Evolutionary conservation across 2,888 invertebrate species (phyloP).

Genomic region (Aphelenchoides bicaudatus): DNA sequence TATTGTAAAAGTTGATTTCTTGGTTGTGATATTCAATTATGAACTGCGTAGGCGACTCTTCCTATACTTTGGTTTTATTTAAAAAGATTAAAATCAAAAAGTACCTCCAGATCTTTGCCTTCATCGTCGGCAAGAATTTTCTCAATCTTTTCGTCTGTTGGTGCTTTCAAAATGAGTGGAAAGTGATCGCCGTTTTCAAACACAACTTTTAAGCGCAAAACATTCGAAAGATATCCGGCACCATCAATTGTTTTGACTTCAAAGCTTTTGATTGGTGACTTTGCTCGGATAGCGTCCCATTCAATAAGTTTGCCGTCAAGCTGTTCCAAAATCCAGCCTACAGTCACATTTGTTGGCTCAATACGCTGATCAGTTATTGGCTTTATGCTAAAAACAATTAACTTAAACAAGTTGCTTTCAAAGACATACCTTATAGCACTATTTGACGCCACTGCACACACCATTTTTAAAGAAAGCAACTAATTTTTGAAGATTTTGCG

Average conservation of each 20-base stretch:
- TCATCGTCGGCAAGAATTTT: neutral
- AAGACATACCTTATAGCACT: too few species aligned
- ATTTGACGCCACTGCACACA: too few species aligned
- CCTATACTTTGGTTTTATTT: too few species aligned
- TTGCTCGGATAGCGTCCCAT: neutral
- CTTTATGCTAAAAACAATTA: too few species aligned
- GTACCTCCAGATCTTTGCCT: too few species aligned
- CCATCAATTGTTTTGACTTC: too few species aligned
- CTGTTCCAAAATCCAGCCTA: constrained; percentile 11
- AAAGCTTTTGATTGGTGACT: constrained; percentile 4
- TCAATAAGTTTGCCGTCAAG: neutral
- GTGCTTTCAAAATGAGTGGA: constrained; percentile 10
- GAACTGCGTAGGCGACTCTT: too few species aligned
- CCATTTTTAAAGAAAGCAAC: too few species aligned
- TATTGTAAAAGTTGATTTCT: constrained; percentile 13
- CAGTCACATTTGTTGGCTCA: constrained; percentile 4
- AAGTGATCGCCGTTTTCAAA: constrained; percentile 1
- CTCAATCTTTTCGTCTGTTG: neutral
- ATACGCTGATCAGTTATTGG: too few species aligned
- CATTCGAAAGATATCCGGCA: constrained; percentile 15
- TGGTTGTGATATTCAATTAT: constrained; percentile 10
- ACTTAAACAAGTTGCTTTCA: too few species aligned
- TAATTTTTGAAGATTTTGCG: too few species aligned
- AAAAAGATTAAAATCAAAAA: too few species aligned
- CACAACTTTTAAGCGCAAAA: neutral